Base-by-base conservation (phyloP, 1,140 invertebrate species). In the Heliconius nattereri region DNA sequence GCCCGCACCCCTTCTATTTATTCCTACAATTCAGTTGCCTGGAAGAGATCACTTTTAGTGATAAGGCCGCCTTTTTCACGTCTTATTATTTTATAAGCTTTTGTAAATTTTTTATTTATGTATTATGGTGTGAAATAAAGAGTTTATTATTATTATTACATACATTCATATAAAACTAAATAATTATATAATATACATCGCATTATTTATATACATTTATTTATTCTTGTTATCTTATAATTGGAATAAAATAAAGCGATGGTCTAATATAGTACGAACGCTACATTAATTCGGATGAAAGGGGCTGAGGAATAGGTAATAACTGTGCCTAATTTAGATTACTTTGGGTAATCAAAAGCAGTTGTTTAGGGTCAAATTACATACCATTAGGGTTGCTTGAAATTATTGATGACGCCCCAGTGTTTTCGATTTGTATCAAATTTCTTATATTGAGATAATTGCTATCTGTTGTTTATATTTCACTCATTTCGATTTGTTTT, bases 351-450 rank as follows among this genome's bases (percentile, higher is more conserved):
- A 85, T 87, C 80, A 84, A 78, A 79, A 78, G 79, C 81, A 54
- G 71, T 83, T 82, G 85, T 81, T 80, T 76, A 75, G 75, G 71
- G 54, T 76, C 75, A n/a, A 80, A 80, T 80, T 80, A 71, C 75
- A 80, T 80, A 80, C 75, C 45, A 80, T 75, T 80, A 80, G 71
- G 75, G 79, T 29, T 35, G 66, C 52, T 54, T 35, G 40, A 66
- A 66, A 66, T 89, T 89, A 91, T 91, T 91, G 90, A 90, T 89
- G 87, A 88, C 71, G 37, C 78, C 45, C 60, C 13, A 52, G 57
- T 75, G 73, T 66, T 71, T 26, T 66, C 45, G 73, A 79, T 79
- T 60, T 73, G 37, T 29, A 66, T 66, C 60, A 66, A 26, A 66
- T 66, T 66, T 66, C 60, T 29, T 66, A 29, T n/a, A 7, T 23